Base-by-base conservation (phyloP, 2,113 vertebrate species). In the Protomyctophum bolini region DNA sequence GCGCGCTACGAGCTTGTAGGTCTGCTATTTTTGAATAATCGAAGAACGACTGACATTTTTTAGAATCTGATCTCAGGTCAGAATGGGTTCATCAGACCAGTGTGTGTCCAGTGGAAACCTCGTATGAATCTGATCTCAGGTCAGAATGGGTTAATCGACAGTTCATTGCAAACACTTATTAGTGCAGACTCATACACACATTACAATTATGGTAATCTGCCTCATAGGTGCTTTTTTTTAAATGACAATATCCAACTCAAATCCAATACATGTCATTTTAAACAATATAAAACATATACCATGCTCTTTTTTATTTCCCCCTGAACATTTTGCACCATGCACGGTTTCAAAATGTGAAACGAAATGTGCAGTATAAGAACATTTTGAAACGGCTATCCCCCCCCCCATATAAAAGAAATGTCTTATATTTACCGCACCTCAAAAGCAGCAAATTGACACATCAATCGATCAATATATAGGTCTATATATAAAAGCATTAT, bases 301-400 rank as follows among this genome's bases (percentile, higher is more conserved):
- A n/a, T 28, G 21, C 15, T 58, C 8, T 58, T 8, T 49, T 41
- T 63, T 50, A 46, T 50, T 61, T 72, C n/a, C 64, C 70, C 55
- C 28, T 63, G 66, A 63, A 81, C 58, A 73, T 73, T 63, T 15
- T 52, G 67, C 62, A 47, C 49, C 67, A 66, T 79, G 33, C 57
- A 66, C 73, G 46, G 67, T 72, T 56, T 3, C 29, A 41, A 41
- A 50, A 65, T 50, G 21, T 21, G 21, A 21, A 21, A 21, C 21
- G 21, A 21, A 21, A 50, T 41, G 33, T 41, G 33, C 33, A 72
- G 61, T 28, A 51, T 28, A 51, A 55, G n/a, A 46, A 10, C 41
- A n/a, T 41, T 65, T n/a, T 48, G 12, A 56, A 58, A 70, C 48
- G 70, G 47, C 29, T 10, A 33, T n/a, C 10, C 45, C 45, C 29